Evolutionary conservation across 2,113 vertebrate species (phyloP).

Genomic region (Zeus faber): DNA sequence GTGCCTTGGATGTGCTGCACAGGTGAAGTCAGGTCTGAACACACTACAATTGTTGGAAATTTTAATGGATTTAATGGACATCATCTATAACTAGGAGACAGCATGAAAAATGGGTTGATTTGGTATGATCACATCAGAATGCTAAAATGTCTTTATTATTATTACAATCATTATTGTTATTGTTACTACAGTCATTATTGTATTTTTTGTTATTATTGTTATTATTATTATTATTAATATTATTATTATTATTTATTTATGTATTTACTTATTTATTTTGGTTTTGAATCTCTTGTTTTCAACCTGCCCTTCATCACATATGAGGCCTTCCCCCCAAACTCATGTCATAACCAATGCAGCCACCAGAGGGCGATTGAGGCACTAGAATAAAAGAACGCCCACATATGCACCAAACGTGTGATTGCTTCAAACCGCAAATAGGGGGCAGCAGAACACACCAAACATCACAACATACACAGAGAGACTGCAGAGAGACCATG

Average conservation of each 20-base stretch:
- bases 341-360: slow-evolving; percentile 15
- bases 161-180: too few relatives aligned
- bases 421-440: slow-evolving; percentile 21
- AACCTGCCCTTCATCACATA: not conserved
- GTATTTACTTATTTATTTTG: too few relatives aligned
- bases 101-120: too few relatives aligned
- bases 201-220: too few relatives aligned
- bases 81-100: not conserved
- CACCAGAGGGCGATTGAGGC: slow-evolving; percentile 55
- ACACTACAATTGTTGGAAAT: not conserved
- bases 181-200: too few relatives aligned
- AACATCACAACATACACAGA: too few relatives aligned
- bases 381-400: not conserved
- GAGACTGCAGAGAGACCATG: too few relatives aligned
- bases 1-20: not conserved
- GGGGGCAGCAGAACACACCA: slow-evolving; percentile 56
- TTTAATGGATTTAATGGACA: not conserved
- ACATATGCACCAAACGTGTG: slow-evolving; percentile 7
- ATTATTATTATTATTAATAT: too few relatives aligned
- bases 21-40: not conserved
- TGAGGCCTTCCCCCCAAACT: not conserved
- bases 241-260: too few relatives aligned
- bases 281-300: too few relatives aligned
- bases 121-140: not conserved
- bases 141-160: too few relatives aligned